These are phyloP conservation scores for Drosophila nigrodunni DNA, from an alignment of 1,140 invertebrate species.

Conservation along the genomic window DNA sequence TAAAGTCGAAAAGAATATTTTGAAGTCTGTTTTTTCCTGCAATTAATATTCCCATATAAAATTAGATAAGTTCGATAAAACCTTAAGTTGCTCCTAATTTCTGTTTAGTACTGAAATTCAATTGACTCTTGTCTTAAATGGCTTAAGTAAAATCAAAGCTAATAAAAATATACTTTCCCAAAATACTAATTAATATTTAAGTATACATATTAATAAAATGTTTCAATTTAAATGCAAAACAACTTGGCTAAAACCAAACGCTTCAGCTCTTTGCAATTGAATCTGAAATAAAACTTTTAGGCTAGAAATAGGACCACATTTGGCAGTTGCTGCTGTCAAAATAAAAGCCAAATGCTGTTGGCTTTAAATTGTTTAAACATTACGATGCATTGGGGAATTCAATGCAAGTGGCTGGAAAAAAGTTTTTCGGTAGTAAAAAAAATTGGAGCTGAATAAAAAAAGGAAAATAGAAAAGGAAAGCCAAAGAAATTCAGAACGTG, in stretches of 20 bases:
- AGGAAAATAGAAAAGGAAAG: constrained; percentile 55
- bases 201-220: not conserved
- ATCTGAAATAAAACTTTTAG: not conserved
- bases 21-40: too few relatives aligned
- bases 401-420: constrained; percentile 64
- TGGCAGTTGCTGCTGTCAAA: constrained; percentile 69
- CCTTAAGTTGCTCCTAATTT: too few relatives aligned
- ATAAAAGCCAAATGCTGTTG: constrained; percentile 67
- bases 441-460: constrained; percentile 19
- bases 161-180: too few relatives aligned
- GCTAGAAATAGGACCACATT: constrained; percentile 29
- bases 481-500: constrained; percentile 55
- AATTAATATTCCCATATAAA: too few relatives aligned
- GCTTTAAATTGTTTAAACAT: constrained; percentile 81
- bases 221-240: constrained; percentile 1
- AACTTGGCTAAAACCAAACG: not conserved
- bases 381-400: constrained; percentile 84
- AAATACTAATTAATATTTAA: too few relatives aligned
- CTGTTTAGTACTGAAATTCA: too few relatives aligned
- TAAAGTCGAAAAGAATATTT: too few relatives aligned
- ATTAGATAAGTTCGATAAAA: too few relatives aligned
- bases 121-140: too few relatives aligned
- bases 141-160: too few relatives aligned
- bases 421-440: constrained; percentile 55
- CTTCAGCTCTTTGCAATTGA: constrained; percentile 16